These are phyloP conservation scores for Steinernema hermaphroditum DNA, from an alignment of 2,888 invertebrate genomes.

Conservation along the genomic window DNA sequence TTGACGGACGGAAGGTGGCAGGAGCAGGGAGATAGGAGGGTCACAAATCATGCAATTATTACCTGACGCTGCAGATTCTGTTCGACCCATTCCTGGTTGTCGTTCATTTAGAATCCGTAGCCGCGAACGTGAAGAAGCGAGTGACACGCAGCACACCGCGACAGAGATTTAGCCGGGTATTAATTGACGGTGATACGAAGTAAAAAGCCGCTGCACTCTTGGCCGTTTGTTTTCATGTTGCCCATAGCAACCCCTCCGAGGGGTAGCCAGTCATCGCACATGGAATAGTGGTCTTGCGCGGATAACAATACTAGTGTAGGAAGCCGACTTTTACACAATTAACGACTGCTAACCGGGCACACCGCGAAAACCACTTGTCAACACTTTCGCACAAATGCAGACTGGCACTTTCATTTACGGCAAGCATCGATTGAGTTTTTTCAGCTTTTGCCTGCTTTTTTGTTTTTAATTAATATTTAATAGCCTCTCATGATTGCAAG, in stretches of 20 bases:
- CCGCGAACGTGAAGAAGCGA: not conserved
- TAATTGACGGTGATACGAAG: constrained; percentile 31
- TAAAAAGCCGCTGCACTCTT: constrained; percentile 31
- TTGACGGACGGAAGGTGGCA: not conserved
- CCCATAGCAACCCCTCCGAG: constrained; percentile 23
- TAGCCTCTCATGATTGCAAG: too few species aligned
- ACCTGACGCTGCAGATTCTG: constrained; percentile 52
- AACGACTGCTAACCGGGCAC: not conserved
- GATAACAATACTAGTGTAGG: constrained; percentile 1
- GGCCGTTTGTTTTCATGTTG: constrained; percentile 29
- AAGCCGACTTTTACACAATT: not conserved
- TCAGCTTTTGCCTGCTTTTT: not conserved
- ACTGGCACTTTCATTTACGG: constrained; percentile 4
- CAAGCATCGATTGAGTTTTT: not conserved
- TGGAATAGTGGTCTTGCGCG: constrained; percentile 12
- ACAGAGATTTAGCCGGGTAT: constrained; percentile 24
- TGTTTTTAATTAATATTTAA: too few species aligned
- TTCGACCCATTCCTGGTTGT: constrained; percentile 49
- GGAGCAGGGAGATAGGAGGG: not conserved
- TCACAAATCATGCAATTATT: not conserved
- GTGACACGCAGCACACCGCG: not conserved
- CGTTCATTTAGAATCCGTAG: constrained; percentile 36
- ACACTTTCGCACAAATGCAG: not conserved
- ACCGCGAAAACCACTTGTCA: not conserved
- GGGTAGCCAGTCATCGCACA: constrained; percentile 11